These are phyloP conservation scores for Epizoanthus illoricatus DNA, from an alignment of 92 coral and sea anemone genomes.

Conservation along the genomic window DNA sequence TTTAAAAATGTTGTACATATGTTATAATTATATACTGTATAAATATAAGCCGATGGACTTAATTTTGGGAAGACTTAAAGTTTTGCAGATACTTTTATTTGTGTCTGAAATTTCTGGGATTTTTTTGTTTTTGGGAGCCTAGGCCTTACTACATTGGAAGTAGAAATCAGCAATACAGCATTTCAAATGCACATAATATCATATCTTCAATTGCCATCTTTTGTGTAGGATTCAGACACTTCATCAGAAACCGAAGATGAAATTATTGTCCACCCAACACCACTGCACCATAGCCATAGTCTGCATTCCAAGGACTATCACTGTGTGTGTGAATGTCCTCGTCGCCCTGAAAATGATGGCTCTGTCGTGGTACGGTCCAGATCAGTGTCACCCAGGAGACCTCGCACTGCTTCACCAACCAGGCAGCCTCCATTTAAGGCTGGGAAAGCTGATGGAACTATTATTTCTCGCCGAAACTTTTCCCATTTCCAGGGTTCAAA, in stretches of 20 bases:
- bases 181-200: not conserved
- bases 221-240: constrained; percentile 56
- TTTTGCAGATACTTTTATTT: not conserved
- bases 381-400: constrained; percentile 84
- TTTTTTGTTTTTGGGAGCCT: too few species aligned
- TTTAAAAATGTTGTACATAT: too few species aligned
- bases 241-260: constrained; percentile 90
- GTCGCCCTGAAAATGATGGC: constrained; percentile 95
- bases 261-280: constrained; percentile 62
- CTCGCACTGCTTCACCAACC: constrained; percentile 68
- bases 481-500: constrained; percentile 42
- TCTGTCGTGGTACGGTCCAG: constrained; percentile 79
- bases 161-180: too few species aligned
- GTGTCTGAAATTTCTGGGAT: too few species aligned
- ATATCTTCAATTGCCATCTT: not conserved
- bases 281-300: constrained; percentile 53
- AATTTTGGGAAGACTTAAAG: too few species aligned
- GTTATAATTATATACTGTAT: too few species aligned
- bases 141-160: not conserved
- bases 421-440: constrained; percentile 89
- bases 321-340: constrained; percentile 97
- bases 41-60: too few species aligned
- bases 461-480: constrained; percentile 89
- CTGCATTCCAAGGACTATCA: constrained; percentile 59
- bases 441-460: constrained; percentile 90